Evolutionary conservation across 2,113 vertebrate genomes (phyloP), one percentile per base, ranked within the genome.

Genomic region (Eulemur rufifrons): DNA sequence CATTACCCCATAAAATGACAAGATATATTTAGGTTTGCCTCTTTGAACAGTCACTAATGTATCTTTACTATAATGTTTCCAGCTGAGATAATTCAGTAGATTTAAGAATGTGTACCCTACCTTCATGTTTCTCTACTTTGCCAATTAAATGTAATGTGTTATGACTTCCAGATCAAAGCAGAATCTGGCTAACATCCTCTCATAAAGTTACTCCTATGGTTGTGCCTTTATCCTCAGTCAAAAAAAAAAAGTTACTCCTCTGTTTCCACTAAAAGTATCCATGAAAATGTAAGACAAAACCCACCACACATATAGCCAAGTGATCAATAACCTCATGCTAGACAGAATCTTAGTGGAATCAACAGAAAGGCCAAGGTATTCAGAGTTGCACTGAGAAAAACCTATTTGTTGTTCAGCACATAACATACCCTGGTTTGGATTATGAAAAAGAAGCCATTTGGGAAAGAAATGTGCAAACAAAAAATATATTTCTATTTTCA

Each of bases 91-190:
- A 21, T 69, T 92, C 39, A 77, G 11, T 50, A 89, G 59, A 50
- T 56, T 89, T 64, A 94, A 82, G 54, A 89, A 69, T 85, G 68
- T 52, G 56, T 18, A 32, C 2, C 18, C 80, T 91, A 15, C 13
- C 15, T 73, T 96, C 83, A 18, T 89, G 8, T 39, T 95, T 95
- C 42, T 85, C 74, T 93, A 69, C 56, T 68, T 91, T 83, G 45
- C 39, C 83, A 86, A 73, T 80, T 94, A 92, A 74, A 93, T 63
- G 5, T 23, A 74, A 91, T 69, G 21, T n/a, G 7, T 52, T 93
- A 47, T 39, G 23, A 82, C 47, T 80, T 94, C 54, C 45, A 95
- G 37, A 71, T 54, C 74, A 89, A 61, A 68, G 5, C 68, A 10
- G 64, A 91, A 89, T 89, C 27, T 63, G 77, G 52, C 37, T 56